Evolutionary conservation across 1,140 invertebrate genomes (phyloP).

Genomic region (Leucophenga varia): DNA sequence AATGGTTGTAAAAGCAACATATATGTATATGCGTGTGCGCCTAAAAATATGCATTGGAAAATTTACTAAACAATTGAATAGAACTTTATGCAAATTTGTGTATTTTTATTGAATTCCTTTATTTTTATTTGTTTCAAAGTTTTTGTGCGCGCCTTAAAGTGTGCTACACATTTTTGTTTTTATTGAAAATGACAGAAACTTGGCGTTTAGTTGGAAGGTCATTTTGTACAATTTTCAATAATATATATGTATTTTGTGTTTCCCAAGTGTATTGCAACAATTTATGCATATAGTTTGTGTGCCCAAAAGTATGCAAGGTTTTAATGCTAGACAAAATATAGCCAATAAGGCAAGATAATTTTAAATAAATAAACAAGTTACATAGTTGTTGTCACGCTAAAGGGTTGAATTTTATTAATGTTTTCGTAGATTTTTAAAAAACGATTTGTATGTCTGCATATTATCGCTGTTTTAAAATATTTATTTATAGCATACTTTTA

Average conservation of each 20-base stretch:
- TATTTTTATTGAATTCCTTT: slow-evolving; percentile 1
- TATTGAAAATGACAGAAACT: neutral
- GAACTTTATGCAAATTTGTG: slow-evolving; percentile 48
- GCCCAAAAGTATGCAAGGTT: no score
- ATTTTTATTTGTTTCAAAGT: slow-evolving; percentile 6
- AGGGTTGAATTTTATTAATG: no score
- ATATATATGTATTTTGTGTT: no score
- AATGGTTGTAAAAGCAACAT: no score
- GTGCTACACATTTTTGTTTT: slow-evolving; percentile 10
- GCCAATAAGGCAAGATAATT: no score
- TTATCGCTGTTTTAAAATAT: neutral
- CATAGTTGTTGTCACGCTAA: neutral
- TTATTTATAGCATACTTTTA: no score
- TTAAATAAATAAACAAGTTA: neutral
- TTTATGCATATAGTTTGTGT: no score
- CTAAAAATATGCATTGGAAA: no score
- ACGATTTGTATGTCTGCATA: neutral
- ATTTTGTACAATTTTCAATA: neutral
- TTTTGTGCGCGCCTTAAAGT: slow-evolving; percentile 22
- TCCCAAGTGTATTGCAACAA: no score
- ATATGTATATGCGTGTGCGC: neutral
- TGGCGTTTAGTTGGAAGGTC: slow-evolving; percentile 7
- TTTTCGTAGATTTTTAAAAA: slow-evolving; percentile 2
- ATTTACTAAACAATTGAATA: slow-evolving; percentile 24
- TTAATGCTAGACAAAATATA: no score